A percentile compares a stretch with the other conserved stretches of the same genome.
These are phyloP conservation scores for Drosophila formosana DNA, from an alignment of 2,888 invertebrate genomes.

Conservation along the genomic window DNA sequence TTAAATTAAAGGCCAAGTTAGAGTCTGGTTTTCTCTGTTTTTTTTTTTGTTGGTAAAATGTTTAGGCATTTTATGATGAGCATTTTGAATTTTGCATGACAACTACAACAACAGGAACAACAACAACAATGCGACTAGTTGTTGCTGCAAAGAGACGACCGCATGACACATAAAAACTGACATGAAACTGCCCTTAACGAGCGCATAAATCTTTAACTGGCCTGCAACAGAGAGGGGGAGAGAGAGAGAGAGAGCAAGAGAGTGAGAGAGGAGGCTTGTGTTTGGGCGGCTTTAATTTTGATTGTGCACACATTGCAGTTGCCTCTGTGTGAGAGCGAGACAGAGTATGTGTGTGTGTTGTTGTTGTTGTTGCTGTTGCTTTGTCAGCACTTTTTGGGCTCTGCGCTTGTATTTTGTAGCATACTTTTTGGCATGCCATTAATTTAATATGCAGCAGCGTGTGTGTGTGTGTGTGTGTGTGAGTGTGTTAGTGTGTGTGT, in stretches of 20 bases:
- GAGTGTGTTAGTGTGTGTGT: slow-evolving; percentile 43
- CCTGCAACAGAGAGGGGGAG: slow-evolving; percentile 16
- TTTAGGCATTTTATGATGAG: slow-evolving; percentile 57
- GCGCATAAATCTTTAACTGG: slow-evolving; percentile 79
- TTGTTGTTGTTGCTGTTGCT: slow-evolving; percentile 27
- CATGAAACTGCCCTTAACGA: slow-evolving; percentile 79
- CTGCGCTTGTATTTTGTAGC: slow-evolving; percentile 54
- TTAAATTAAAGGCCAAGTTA: slow-evolving; percentile 8
- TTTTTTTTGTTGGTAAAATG: slow-evolving; percentile 6
- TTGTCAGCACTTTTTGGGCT: slow-evolving; percentile 58
- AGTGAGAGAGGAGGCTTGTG: neutral
- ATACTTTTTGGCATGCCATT: slow-evolving; percentile 72
- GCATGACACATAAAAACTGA: slow-evolving; percentile 78
- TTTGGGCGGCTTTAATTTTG: slow-evolving; percentile 55
- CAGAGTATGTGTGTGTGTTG: slow-evolving; percentile 1
- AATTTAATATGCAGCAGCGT: slow-evolving; percentile 67
- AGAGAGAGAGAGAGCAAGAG: neutral
- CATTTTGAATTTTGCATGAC: slow-evolving; percentile 59
- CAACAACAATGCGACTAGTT: slow-evolving; percentile 20
- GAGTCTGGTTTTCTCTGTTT: slow-evolving; percentile 14
- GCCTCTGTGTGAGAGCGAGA: slow-evolving; percentile 4
- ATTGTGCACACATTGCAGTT: slow-evolving; percentile 61
- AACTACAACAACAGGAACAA: slow-evolving; percentile 33
- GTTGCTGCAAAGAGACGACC: slow-evolving; percentile 32
- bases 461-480: slow-evolving; percentile 11